A percentile compares a stretch with the other conserved stretches of the same genome.
phyloP scores from a whole-genome alignment of 2,797 vertebrate species.

The Falco naumanni region DNA sequence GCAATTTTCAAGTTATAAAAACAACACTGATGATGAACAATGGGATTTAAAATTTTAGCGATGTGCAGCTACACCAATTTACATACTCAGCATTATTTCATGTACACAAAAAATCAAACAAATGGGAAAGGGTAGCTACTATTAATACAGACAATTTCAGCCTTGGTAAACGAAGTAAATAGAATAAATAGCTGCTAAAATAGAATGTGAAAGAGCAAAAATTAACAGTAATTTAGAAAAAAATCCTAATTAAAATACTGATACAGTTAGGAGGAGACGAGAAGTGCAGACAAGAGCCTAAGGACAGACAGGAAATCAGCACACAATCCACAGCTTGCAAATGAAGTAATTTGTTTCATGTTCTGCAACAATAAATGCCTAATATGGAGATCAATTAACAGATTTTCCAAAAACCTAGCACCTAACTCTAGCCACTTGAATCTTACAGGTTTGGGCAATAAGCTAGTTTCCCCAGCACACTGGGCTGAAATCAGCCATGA shows the following conservation, averaged over 20 bases:
- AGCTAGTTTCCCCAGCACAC: neutral
- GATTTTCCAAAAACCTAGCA: neutral
- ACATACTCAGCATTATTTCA: neutral
- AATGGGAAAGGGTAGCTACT: neutral
- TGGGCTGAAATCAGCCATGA: neutral
- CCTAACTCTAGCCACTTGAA: neutral
- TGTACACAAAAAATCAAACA: neutral
- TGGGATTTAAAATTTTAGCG: neutral
- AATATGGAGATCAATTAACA: neutral
- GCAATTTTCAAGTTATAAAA: neutral
- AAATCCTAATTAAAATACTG: neutral
- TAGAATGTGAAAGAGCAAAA: neutral
- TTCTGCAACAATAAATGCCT: neutral
- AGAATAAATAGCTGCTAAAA: neutral
- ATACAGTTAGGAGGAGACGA: neutral
- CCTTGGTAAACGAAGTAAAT: neutral
- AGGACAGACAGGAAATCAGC: neutral
- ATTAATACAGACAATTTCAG: neutral
- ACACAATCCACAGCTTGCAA: neutral
- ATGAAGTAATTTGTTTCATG: neutral
- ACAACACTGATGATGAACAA: neutral
- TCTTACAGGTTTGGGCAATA: neutral
- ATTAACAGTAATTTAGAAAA: neutral
- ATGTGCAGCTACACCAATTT: neutral
- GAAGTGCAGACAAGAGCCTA: neutral